Percentiles rank a stretch among this genome's conserved stretches.
Conservation (phyloP, 2,113 vertebrate species). For the Aramus guarauna region DNA sequence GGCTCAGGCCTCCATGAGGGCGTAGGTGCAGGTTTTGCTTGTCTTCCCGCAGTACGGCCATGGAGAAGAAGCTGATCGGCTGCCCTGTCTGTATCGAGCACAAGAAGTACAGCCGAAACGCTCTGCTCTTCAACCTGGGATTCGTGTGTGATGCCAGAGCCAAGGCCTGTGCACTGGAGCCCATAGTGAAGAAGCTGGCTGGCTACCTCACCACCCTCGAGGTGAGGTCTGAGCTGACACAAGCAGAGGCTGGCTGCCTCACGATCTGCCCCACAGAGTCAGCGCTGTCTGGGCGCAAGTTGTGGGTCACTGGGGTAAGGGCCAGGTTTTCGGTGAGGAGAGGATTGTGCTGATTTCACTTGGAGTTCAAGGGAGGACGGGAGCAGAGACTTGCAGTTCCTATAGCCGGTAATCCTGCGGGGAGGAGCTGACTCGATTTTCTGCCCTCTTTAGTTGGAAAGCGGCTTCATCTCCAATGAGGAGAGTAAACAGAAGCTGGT, state of each 20-base stretch:
- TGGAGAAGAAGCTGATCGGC: slow-evolving; percentile 97
- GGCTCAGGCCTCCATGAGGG: not conserved
- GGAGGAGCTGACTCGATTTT: not conserved
- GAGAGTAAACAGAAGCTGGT: slow-evolving; percentile 97
- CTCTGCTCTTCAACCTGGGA: slow-evolving; percentile 95
- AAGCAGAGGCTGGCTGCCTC: not conserved
- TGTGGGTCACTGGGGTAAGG: not conserved
- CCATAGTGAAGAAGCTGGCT: slow-evolving; percentile 96
- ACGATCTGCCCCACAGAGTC: accelerated
- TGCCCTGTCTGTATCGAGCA: slow-evolving; percentile 98
- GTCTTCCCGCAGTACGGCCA: slow-evolving; percentile 82
- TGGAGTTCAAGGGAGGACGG: not conserved
- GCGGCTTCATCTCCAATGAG: slow-evolving; percentile 93
- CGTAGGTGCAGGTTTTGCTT: accelerated
- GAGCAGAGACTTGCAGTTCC: accelerated
- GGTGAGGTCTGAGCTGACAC: slow-evolving; percentile 59
- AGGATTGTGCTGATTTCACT: not conserved
- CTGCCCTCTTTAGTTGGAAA: slow-evolving; percentile 84
- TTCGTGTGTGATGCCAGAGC: slow-evolving; percentile 91
- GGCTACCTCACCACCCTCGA: slow-evolving; percentile 96
- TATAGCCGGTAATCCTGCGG: accelerated
- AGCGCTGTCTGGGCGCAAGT: accelerated
- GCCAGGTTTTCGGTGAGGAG: not conserved
- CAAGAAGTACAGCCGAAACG: slow-evolving; percentile 96
- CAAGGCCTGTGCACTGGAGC: slow-evolving; percentile 94